These are phyloP conservation scores for Condylura cristata DNA, from an alignment of 2,113 vertebrate species.

Conservation along the genomic window DNA sequence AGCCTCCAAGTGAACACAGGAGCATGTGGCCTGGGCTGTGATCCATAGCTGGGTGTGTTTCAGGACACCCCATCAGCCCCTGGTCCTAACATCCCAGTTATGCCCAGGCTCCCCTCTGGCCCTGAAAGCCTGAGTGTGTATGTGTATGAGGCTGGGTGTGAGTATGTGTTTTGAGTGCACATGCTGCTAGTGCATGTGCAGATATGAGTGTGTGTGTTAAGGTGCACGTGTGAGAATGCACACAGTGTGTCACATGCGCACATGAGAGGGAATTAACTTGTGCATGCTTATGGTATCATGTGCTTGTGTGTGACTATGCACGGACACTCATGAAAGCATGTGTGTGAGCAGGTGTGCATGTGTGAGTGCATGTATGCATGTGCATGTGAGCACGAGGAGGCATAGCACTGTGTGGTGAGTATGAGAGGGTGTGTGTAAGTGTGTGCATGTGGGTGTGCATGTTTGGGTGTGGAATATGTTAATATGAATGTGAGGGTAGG, in stretches of 20 bases:
- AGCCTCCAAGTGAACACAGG: background rate
- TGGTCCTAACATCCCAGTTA: background rate
- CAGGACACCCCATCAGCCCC: background rate
- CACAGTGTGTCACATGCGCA: background rate
- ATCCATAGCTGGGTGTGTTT: background rate
- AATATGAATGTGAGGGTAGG: background rate
- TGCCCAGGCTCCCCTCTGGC: background rate
- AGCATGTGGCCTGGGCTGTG: background rate
- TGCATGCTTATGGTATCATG: background rate
- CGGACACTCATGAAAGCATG: background rate
- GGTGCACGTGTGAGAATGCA: background rate
- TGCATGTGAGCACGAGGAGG: background rate
- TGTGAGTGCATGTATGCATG: background rate
- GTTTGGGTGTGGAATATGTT: background rate
- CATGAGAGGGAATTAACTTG: too few relatives aligned
- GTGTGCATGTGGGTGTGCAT: background rate
- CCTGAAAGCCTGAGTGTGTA: too few relatives aligned
- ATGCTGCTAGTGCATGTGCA: background rate
- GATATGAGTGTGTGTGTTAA: background rate
- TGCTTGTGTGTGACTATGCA: background rate
- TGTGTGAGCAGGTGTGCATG: background rate
- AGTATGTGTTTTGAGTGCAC: background rate
- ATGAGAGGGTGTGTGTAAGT: background rate
- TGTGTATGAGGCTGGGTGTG: background rate
- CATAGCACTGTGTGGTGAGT: too few relatives aligned